Percentiles rank a stretch among this genome's conserved stretches.
Evolutionary conservation across 2,113 vertebrate genomes (phyloP).

Genomic region (Phyllostomus discolor): DNA sequence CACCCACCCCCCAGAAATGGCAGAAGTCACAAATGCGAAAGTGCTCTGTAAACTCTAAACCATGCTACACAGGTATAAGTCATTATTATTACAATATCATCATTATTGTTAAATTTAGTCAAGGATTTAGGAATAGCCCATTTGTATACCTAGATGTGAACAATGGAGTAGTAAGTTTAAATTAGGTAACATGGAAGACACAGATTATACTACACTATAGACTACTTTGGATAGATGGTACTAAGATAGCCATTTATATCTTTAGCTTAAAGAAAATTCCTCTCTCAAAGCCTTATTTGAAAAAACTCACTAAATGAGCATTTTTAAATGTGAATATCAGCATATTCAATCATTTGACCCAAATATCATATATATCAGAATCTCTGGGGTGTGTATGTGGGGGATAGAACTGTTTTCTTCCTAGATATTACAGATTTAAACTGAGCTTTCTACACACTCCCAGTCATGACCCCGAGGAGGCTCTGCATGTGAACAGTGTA

Average conservation of each 20-base stretch:
- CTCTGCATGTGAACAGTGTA: not conserved
- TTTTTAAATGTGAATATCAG: not conserved
- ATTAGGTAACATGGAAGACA: not conserved
- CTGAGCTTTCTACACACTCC: not conserved
- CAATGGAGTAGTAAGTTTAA: not conserved
- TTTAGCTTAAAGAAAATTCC: not conserved
- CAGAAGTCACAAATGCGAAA: not conserved
- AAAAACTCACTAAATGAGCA: not conserved
- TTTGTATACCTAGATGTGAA: conserved; percentile 10
- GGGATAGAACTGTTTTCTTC: not conserved
- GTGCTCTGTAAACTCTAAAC: not conserved
- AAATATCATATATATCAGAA: conserved; percentile 13
- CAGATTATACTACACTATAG: not conserved
- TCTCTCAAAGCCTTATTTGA: conserved; percentile 7
- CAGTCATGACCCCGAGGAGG: not conserved
- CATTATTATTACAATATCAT: not conserved
- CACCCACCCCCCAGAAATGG: not conserved
- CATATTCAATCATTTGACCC: conserved; percentile 4
- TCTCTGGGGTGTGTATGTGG: not conserved
- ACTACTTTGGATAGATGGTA: not conserved
- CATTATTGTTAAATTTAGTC: not conserved
- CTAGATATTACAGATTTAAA: not conserved
- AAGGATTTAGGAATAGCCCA: not conserved
- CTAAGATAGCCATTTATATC: not conserved
- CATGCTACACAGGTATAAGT: not conserved